phyloP scores from a whole-genome alignment of 2,113 vertebrate species.

The Cryptotis parvus region DNA sequence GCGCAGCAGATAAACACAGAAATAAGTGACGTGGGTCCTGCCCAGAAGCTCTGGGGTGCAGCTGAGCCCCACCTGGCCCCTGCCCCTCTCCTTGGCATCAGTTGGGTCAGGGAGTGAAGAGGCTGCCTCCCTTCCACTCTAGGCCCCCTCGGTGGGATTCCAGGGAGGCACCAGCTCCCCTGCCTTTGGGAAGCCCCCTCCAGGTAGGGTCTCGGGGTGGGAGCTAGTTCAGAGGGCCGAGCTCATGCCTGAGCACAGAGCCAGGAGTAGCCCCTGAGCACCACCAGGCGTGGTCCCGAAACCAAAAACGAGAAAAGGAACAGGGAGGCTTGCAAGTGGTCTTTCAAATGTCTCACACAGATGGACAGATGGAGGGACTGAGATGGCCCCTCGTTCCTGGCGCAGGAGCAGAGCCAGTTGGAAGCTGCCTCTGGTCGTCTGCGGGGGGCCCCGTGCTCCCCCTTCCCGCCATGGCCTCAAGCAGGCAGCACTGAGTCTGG shows the following conservation, averaged over 20 bases:
- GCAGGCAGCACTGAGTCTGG: not conserved
- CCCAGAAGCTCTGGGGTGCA: not conserved
- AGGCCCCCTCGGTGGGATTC: not conserved
- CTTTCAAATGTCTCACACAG: not conserved
- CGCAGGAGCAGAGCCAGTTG: not conserved
- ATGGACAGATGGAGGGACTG: not conserved
- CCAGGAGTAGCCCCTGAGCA: too few species aligned
- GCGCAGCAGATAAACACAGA: too few species aligned
- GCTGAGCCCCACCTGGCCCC: not conserved
- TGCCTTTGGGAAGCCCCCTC: not conserved
- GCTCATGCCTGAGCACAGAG: too few species aligned
- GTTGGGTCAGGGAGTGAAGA: not conserved
- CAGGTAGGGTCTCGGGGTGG: not conserved
- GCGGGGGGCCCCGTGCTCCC: fast-evolving
- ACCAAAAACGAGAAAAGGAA: too few species aligned
- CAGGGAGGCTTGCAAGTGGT: not conserved
- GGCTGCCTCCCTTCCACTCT: not conserved
- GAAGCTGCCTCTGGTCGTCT: not conserved
- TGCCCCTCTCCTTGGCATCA: not conserved
- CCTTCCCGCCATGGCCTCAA: too few species aligned
- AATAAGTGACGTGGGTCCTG: not conserved
- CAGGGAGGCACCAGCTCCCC: not conserved
- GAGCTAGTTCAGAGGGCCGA: too few species aligned
- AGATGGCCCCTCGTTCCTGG: not conserved
- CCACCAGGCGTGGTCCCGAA: too few species aligned